phyloP scores from a whole-genome alignment of 2,888 invertebrate species.

The Drosophila borealis region DNA sequence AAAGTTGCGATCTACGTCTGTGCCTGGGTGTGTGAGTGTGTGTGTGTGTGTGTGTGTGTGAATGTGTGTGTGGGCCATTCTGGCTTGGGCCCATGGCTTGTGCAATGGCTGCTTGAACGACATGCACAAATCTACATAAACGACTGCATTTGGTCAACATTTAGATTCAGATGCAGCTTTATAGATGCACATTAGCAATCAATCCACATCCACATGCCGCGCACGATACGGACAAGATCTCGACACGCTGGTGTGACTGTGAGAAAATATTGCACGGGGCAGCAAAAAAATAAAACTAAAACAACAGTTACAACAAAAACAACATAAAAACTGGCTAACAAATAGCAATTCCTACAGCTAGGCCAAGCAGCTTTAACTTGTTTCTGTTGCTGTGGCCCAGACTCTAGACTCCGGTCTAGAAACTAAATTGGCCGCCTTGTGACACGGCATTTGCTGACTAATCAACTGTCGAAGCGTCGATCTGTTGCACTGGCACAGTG shows the following conservation, averaged over 20 bases:
- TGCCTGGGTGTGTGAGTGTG: not conserved
- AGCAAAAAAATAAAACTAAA: not conserved
- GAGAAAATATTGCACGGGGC: constrained; percentile 55
- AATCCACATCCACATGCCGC: constrained; percentile 63
- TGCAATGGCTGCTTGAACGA: constrained; percentile 35
- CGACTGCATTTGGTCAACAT: constrained; percentile 38
- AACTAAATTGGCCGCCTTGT: constrained; percentile 56
- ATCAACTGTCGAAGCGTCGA: constrained; percentile 54
- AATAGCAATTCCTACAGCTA: constrained; percentile 23
- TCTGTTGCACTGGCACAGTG: constrained; percentile 35
- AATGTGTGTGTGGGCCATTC: constrained; percentile 36
- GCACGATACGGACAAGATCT: constrained; percentile 31
- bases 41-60: constrained; percentile 11
- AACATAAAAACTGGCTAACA: constrained; percentile 27
- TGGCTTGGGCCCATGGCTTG: constrained; percentile 24
- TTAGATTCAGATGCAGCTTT: constrained; percentile 49
- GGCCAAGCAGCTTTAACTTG: constrained; percentile 37
- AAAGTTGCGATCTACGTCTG: constrained; percentile 38
- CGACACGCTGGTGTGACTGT: constrained; percentile 52
- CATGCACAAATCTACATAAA: constrained; percentile 46
- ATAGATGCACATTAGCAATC: constrained; percentile 73
- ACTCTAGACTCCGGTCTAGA: constrained; percentile 49
- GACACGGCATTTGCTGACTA: constrained; percentile 57
- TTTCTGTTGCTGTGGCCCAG: constrained; percentile 33
- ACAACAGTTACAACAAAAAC: not conserved